Conservation (phyloP, 2,113 vertebrate genomes). For the Ciconia boyciana region DNA sequence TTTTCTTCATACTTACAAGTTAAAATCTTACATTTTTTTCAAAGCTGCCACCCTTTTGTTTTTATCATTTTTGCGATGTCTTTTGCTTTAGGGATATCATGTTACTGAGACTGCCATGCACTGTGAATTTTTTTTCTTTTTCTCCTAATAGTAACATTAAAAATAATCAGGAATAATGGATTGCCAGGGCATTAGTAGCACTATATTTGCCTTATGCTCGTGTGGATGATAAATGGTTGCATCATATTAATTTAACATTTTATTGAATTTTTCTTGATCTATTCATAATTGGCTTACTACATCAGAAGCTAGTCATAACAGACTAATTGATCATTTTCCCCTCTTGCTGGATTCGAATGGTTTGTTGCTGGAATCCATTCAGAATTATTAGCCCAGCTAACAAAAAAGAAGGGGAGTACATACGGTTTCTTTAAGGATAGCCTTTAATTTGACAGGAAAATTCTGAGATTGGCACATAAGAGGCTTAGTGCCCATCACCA, state of each 20-base stretch:
- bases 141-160: background rate
- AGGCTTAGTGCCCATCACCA: background rate
- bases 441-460: background rate
- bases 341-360: background rate
- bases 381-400: background rate
- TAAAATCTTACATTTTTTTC: background rate
- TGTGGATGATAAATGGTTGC: background rate
- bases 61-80: background rate
- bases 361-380: background rate
- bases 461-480: background rate
- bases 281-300: background rate
- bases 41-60: background rate
- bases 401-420: background rate
- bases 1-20: background rate
- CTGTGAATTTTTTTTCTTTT: background rate
- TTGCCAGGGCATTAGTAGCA: background rate
- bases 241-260: background rate
- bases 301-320: background rate
- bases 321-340: background rate
- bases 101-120: background rate
- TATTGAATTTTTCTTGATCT: background rate
- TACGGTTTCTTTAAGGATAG: background rate
- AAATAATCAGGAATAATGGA: background rate
- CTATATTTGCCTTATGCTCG: background rate
- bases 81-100: background rate